Conservation (phyloP, 2,797 vertebrate genomes). For the Premnoplex brunnescens region DNA sequence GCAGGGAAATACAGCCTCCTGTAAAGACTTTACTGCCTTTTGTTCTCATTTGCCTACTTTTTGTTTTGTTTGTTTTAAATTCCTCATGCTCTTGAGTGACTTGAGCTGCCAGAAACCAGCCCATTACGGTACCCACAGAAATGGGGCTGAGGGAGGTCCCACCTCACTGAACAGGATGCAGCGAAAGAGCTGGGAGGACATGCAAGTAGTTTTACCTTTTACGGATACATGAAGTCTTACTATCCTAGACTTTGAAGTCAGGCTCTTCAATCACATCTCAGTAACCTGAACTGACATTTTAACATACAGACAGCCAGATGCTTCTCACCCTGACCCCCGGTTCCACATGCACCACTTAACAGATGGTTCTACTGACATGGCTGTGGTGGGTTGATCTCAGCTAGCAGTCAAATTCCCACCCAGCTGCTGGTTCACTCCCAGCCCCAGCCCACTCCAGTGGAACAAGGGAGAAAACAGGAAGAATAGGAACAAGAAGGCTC, state of each 20-base stretch:
- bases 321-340: not conserved
- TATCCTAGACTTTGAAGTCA: not conserved
- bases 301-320: not conserved
- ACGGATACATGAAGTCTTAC: not conserved
- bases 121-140: not conserved
- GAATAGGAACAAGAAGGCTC: not conserved
- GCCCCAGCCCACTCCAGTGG: not conserved
- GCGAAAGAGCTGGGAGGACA: not conserved
- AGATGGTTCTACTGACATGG: not conserved
- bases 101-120: not conserved
- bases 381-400: not conserved
- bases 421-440: not conserved
- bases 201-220: not conserved
- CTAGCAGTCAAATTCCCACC: not conserved
- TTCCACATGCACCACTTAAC: not conserved
- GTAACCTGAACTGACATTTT: not conserved
- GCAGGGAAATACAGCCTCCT: not conserved
- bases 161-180: not conserved
- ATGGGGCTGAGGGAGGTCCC: not conserved
- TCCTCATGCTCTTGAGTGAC: not conserved
- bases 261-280: not conserved
- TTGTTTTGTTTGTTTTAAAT: not conserved
- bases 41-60: not conserved
- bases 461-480: not conserved
- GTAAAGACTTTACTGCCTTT: not conserved